Percentiles rank a stretch among this genome's conserved stretches.
Evolutionary conservation across 2,888 invertebrate species (phyloP).

Genomic region (Agrochola circellaris): DNA sequence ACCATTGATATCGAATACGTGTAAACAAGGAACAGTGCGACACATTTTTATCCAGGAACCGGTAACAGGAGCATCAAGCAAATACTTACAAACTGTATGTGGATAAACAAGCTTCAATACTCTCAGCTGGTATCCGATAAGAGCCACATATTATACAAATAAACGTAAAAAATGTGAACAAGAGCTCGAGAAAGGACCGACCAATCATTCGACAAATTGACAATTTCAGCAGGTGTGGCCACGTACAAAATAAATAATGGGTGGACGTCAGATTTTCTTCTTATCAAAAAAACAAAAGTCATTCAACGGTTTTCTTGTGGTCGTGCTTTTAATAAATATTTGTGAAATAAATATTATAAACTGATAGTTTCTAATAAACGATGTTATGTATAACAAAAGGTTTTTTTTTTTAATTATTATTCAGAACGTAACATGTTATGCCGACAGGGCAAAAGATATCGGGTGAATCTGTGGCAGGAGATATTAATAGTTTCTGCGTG

Average conservation of each 20-base stretch:
- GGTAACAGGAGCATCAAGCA: slow-evolving; percentile 33
- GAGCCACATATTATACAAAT: slow-evolving; percentile 85
- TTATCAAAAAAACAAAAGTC: slow-evolving; percentile 38
- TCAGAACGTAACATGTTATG: neutral
- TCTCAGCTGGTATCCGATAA: slow-evolving; percentile 78
- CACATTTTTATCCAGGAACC: slow-evolving; percentile 67
- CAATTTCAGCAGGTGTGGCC: slow-evolving; percentile 62
- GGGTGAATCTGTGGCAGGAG: too few species aligned
- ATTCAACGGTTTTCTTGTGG: slow-evolving; percentile 9
- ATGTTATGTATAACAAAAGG: neutral
- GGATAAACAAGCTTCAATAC: slow-evolving; percentile 73
- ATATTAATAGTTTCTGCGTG: neutral
- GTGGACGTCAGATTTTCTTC: slow-evolving; percentile 49
- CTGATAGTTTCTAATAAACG: neutral
- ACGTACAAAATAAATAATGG: slow-evolving; percentile 34
- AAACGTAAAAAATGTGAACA: slow-evolving; percentile 81
- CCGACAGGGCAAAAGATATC: neutral
- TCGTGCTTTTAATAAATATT: neutral
- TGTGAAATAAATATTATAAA: neutral
- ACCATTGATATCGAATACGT: slow-evolving; percentile 83
- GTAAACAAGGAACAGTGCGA: slow-evolving; percentile 84
- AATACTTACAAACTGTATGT: slow-evolving; percentile 81
- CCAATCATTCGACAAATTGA: slow-evolving; percentile 79
- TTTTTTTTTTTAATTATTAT: too few species aligned
- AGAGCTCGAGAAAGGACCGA: slow-evolving; percentile 79